Evolutionary conservation across 2,797 vertebrate genomes (phyloP).

Genomic region (Cygnus olor): DNA sequence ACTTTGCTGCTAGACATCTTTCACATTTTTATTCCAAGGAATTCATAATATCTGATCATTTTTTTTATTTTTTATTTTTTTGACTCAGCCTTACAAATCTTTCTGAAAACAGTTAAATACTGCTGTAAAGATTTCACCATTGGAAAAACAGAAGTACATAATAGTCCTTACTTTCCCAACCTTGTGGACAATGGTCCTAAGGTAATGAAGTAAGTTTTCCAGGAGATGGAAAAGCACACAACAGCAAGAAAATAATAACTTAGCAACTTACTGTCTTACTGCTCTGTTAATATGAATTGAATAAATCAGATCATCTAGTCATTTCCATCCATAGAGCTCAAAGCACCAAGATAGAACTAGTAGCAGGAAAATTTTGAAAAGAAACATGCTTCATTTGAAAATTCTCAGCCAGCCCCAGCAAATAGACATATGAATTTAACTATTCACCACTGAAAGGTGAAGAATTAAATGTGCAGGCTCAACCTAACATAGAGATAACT

Average conservation of each 20-base stretch:
- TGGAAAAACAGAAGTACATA: background rate
- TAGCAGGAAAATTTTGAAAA: background rate
- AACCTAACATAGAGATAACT: background rate
- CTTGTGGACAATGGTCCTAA: background rate
- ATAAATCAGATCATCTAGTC: background rate
- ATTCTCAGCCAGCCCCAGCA: background rate
- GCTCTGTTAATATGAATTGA: background rate
- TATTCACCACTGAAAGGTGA: constrained; percentile 17
- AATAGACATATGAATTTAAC: background rate
- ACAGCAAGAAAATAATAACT: background rate
- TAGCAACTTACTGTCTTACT: background rate
- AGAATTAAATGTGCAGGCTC: constrained; percentile 14
- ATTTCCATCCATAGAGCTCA: background rate
- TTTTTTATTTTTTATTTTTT: constrained; percentile 9
- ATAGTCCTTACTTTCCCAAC: background rate
- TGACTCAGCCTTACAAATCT: background rate
- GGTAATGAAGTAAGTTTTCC: background rate
- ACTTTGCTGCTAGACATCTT: background rate
- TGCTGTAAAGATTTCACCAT: background rate
- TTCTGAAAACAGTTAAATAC: background rate
- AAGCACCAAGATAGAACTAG: background rate
- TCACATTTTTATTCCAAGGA: background rate
- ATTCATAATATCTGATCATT: background rate
- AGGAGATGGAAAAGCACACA: background rate
- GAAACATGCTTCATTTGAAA: background rate